Percentiles rank a stretch among this genome's conserved stretches.
Conservation (phyloP, 1,140 invertebrate genomes). For the Drosophila obscura region DNA sequence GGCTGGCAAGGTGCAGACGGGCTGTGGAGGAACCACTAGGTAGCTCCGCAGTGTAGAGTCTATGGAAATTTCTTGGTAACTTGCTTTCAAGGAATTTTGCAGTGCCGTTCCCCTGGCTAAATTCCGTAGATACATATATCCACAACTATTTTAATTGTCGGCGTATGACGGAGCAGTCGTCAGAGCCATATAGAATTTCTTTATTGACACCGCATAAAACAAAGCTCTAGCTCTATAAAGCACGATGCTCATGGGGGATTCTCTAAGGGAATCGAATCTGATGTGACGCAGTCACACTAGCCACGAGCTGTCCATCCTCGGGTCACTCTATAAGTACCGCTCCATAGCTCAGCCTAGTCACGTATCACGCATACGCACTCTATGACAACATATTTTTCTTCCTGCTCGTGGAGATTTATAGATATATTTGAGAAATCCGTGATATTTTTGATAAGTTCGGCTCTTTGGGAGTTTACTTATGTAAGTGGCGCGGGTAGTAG, state of each 20-base stretch:
- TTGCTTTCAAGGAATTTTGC: no score
- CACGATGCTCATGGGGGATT: constrained; percentile 13
- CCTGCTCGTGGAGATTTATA: constrained; percentile 50
- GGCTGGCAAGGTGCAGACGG: no score
- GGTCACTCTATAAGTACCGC: constrained; percentile 13
- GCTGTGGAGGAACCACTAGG: background rate
- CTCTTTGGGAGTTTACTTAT: constrained; percentile 31
- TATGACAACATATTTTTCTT: constrained; percentile 67
- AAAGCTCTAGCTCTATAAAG: constrained; percentile 20
- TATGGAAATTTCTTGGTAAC: no score
- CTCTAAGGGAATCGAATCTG: constrained; percentile 24
- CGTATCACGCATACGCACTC: constrained; percentile 69
- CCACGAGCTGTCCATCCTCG: background rate
- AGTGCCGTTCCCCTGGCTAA: no score
- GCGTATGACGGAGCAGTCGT: constrained; percentile 1
- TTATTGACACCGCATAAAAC: constrained; percentile 50
- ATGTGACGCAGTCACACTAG: constrained; percentile 33
- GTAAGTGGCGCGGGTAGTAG: constrained; percentile 46
- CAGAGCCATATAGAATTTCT: constrained; percentile 42
- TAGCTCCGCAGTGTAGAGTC: no score
- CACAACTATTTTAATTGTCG: constrained; percentile 15
- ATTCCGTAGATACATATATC: background rate
- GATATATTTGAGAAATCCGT: constrained; percentile 57
- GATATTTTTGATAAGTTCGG: constrained; percentile 70
- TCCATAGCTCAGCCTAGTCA: constrained; percentile 52